Conservation (phyloP, 2,113 vertebrate genomes). For the human (Homo sapiens) region DNA sequence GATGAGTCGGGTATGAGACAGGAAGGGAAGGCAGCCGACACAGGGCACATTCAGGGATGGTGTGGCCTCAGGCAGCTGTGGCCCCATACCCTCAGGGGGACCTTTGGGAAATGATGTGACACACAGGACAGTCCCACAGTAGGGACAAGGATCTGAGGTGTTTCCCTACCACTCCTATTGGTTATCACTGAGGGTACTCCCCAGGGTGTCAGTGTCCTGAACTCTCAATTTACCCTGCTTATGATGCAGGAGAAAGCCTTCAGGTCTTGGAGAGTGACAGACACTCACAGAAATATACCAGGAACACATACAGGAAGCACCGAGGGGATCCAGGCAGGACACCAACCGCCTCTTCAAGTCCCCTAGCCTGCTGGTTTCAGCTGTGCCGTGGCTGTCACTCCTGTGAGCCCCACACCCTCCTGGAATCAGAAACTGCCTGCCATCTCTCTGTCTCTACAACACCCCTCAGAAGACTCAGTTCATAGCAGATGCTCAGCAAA, state of each 20-base stretch:
- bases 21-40: background rate
- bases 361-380: background rate
- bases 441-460: background rate
- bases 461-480: background rate
- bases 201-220: background rate
- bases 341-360: accelerated
- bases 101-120: background rate
- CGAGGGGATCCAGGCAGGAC: background rate
- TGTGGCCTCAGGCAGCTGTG: too few relatives aligned
- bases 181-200: background rate
- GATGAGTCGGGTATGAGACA: too few relatives aligned
- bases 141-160: background rate
- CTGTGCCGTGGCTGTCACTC: background rate
- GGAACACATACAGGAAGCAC: background rate
- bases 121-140: background rate
- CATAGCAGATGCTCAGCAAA: background rate
- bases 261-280: background rate
- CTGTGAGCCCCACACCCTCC: background rate
- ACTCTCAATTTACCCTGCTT: background rate
- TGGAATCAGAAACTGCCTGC: background rate
- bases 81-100: background rate
- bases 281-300: background rate
- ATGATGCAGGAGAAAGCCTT: background rate
- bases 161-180: background rate
- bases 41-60: background rate